These are phyloP conservation scores for Rhagoletis zephyria DNA, from an alignment of 1,140 invertebrate species.

Conservation along the genomic window DNA sequence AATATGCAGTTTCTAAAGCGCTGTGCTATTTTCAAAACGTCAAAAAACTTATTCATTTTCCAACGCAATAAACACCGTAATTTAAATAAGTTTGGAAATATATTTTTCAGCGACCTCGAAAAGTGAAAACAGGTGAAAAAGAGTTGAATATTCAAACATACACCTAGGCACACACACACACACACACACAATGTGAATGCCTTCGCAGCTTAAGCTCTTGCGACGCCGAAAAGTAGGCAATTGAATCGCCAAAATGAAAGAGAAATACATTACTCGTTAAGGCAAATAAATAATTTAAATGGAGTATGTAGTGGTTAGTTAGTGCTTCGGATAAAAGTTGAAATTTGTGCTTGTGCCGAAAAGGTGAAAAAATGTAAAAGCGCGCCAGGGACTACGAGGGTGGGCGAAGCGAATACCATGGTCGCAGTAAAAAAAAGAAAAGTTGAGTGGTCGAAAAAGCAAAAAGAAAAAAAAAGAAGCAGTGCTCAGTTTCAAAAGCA, in stretches of 20 bases:
- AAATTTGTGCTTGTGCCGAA: background rate
- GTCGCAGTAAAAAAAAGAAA: background rate
- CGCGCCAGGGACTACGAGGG: background rate
- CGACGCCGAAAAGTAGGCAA: background rate
- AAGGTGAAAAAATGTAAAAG: conserved; percentile 1
- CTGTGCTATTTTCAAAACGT: too few species aligned
- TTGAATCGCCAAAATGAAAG: background rate
- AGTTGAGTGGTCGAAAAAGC: background rate
- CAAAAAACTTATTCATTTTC: too few species aligned
- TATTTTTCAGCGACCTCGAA: too few species aligned
- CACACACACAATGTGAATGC: too few species aligned
- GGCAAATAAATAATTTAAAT: conserved; percentile 33
- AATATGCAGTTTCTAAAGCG: too few species aligned
- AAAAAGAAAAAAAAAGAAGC: background rate
- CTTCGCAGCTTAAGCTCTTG: too few species aligned
- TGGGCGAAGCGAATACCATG: background rate
- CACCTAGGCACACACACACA: too few species aligned
- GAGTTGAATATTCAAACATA: too few species aligned
- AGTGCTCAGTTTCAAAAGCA: too few species aligned
- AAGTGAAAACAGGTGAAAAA: too few species aligned
- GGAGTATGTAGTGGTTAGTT: background rate
- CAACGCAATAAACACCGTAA: too few species aligned
- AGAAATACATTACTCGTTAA: background rate
- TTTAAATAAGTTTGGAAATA: too few species aligned
- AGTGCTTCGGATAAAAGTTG: background rate